These are phyloP conservation scores for Cyphomyrmex costatus DNA, from an alignment of 1,140 invertebrate species.

Conservation along the genomic window DNA sequence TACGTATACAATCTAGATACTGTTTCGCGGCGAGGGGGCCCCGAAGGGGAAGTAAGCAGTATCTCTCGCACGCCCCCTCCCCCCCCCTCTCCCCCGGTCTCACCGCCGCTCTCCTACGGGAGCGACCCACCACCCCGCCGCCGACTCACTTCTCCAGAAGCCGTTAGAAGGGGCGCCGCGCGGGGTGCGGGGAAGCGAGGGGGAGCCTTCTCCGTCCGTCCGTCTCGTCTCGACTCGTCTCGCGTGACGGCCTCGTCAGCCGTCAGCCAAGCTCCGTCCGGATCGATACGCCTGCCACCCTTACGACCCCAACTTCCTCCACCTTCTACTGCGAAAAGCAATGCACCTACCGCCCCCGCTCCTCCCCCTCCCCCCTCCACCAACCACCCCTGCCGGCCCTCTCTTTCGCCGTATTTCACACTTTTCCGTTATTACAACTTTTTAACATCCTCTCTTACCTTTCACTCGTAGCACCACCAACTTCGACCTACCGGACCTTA, in stretches of 20 bases:
- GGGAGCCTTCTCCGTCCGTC: constrained; percentile 79
- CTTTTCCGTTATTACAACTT: no score
- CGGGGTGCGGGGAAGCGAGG: constrained; percentile 52
- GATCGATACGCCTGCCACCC: constrained; percentile 86
- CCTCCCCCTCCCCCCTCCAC: no score
- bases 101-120: constrained; percentile 41
- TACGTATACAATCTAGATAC: constrained; percentile 75
- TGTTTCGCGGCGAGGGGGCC: constrained; percentile 75
- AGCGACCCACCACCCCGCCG: constrained; percentile 62
- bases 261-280: constrained; percentile 85
- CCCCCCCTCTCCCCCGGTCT: no score
- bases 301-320: constrained; percentile 79
- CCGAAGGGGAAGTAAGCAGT: constrained; percentile 79
- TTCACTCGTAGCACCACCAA: no score
- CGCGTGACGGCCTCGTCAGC: constrained; percentile 87
- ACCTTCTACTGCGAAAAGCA: constrained; percentile 79
- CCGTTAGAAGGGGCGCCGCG: constrained; percentile 52
- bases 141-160: constrained; percentile 59
- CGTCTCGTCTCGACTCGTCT: constrained; percentile 86
- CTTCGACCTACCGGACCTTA: no score
- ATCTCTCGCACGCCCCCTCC: constrained; percentile 74
- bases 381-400: no score
- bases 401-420: no score
- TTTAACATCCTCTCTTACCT: no score
- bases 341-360: constrained; percentile 76